Conservation (phyloP, 2,888 invertebrate species). For the Noctua comes region DNA sequence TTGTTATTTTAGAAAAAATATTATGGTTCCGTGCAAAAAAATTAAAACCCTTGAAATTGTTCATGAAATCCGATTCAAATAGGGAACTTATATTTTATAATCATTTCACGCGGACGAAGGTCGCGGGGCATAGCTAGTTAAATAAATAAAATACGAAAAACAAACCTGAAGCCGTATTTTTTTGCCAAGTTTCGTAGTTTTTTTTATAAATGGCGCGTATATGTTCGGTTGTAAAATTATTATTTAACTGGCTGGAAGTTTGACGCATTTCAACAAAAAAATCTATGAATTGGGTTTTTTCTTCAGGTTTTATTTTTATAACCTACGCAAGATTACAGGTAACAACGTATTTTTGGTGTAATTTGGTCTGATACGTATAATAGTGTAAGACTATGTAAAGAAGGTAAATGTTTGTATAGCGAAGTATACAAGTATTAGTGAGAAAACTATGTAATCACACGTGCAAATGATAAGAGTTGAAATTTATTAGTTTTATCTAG, state of each 20-base stretch:
- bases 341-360: slow-evolving; percentile 4
- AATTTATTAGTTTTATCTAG: slow-evolving; percentile 15
- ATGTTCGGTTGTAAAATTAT: slow-evolving; percentile 28
- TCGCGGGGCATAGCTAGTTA: not conserved
- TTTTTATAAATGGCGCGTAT: slow-evolving; percentile 7
- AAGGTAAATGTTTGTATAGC: not conserved
- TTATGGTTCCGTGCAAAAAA: no score
- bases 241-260: slow-evolving; percentile 12
- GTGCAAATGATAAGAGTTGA: slow-evolving; percentile 29
- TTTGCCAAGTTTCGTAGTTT: slow-evolving; percentile 2
- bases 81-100: no score
- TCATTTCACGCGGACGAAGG: no score
- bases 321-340: slow-evolving; percentile 12
- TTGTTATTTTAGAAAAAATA: no score
- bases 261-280: slow-evolving; percentile 55
- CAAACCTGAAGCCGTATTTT: not conserved
- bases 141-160: not conserved
- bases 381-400: slow-evolving; percentile 1
- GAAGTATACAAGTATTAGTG: not conserved
- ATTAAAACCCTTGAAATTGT: no score
- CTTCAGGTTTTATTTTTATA: slow-evolving; percentile 1
- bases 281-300: slow-evolving; percentile 36
- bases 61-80: no score
- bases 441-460: slow-evolving; percentile 28
- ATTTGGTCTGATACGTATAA: slow-evolving; percentile 17